These are phyloP conservation scores for Halcyon senegalensis DNA, from an alignment of 2,113 vertebrate genomes.

Conservation along the genomic window DNA sequence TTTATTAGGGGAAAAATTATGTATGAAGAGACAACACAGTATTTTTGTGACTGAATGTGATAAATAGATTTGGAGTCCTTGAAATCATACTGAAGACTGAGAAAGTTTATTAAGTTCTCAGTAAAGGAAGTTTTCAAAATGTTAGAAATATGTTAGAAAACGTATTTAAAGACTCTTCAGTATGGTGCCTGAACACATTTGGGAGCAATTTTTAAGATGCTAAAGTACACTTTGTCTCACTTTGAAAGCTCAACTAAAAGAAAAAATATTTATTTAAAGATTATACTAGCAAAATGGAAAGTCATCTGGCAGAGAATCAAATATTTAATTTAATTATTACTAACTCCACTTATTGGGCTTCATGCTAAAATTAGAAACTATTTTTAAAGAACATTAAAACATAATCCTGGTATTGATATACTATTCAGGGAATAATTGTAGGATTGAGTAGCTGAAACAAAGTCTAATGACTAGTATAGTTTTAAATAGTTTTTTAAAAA, in stretches of 20 bases:
- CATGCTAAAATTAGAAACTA: neutral
- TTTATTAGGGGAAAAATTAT: neutral
- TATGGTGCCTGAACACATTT: neutral
- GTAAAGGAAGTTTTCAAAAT: neutral
- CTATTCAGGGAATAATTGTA: neutral
- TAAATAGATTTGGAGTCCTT: neutral
- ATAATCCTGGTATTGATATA: neutral
- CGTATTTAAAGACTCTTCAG: neutral
- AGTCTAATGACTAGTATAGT: neutral
- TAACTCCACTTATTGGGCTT: neutral
- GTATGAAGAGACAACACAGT: neutral
- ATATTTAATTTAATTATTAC: neutral
- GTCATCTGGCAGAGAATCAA: neutral
- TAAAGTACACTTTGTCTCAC: neutral
- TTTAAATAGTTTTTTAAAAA: too few species aligned
- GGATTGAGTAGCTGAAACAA: neutral
- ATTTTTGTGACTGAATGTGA: neutral
- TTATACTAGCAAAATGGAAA: neutral
- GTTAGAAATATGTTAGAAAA: neutral
- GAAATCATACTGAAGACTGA: neutral
- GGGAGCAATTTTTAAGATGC: neutral
- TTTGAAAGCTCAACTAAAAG: neutral
- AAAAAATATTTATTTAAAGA: neutral
- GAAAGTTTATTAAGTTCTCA: neutral
- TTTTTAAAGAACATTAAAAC: neutral